Evolutionary conservation across 2,888 invertebrate genomes (phyloP), one percentile per base, ranked within the genome.

Genomic region (Lymantria dispar): DNA sequence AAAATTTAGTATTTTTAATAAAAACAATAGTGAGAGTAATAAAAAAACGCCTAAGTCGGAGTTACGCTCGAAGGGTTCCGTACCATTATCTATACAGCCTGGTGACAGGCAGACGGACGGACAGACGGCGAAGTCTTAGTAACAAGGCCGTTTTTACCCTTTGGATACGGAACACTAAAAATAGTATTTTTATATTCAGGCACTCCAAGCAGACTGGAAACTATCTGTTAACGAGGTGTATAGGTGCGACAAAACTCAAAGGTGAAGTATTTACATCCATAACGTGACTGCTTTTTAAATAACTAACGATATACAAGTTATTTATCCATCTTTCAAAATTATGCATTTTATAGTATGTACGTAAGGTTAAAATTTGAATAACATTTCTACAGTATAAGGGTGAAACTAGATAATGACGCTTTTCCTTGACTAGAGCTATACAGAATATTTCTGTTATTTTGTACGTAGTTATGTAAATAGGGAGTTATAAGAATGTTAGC

Each of bases 331-430:
- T 8, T 33, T 13, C 8, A 8, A 44, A 30, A 43, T 14, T 0
- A 12, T 22, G 11, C 40, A 51, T 54, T 48, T 56, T 62, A 60
- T 10, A 0, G 0, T 0, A 1, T 22, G 0, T 1, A 0, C 0
- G 0, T 47, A 60, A 36, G 38, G 50, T 48, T 0, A 30, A 45
- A n/a, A 45, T 56, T 67, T 41, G 8, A 53, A 60, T 56, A 48
- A 47, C 45, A 7, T 38, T 37, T 10, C 36, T 29, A 22, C 5
- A 37, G 60, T 66, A 70, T 71, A 74, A 65, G 74, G 76, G 70
- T 56, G 73, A 58, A 66, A 72, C 65, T 64, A 68, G 67, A 80
- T 82, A 83, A 83, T 79, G 80, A 81, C 74, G 80, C 73, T 3
- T 76, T 75, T 72, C 67, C 66, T 71, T 72, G 66, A 72, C 46